A percentile compares a stretch with the other conserved stretches of the same genome.
phyloP scores from a whole-genome alignment of 2,888 invertebrate genomes.

The Labia minor region DNA sequence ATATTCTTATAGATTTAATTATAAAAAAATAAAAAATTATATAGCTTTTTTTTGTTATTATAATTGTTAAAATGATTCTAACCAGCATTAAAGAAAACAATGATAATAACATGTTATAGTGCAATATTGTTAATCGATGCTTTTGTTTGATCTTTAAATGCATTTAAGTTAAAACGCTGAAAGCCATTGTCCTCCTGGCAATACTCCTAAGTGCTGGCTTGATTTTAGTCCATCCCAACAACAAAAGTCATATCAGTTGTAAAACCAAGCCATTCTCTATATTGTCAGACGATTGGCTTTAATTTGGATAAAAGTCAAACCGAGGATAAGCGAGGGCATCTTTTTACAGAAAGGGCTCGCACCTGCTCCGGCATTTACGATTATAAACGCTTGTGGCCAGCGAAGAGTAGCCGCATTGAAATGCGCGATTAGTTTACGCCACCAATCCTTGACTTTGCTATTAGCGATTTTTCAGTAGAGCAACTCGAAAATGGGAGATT shows the following conservation, averaged over 20 bases:
- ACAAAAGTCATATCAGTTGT: conserved; percentile 1
- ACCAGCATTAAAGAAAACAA: no score
- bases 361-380: not conserved
- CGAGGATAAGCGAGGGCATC: not conserved
- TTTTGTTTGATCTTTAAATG: not conserved
- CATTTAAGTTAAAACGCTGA: not conserved
- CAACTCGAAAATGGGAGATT: not conserved
- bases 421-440: not conserved
- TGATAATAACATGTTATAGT: no score
- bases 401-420: not conserved
- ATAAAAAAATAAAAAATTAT: no score
- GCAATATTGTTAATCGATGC: not conserved
- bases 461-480: not conserved
- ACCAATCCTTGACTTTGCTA: not conserved
- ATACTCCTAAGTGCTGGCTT: not conserved
- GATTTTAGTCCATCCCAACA: not conserved
- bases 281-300: not conserved
- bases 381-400: not conserved
- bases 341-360: not conserved
- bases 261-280: not conserved
- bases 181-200: not conserved
- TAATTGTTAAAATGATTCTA: no score
- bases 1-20: no score
- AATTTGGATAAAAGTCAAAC: not conserved
- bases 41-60: no score